These are phyloP conservation scores for Triplophysa rosa DNA, from an alignment of 2,113 vertebrate genomes.

Conservation along the genomic window DNA sequence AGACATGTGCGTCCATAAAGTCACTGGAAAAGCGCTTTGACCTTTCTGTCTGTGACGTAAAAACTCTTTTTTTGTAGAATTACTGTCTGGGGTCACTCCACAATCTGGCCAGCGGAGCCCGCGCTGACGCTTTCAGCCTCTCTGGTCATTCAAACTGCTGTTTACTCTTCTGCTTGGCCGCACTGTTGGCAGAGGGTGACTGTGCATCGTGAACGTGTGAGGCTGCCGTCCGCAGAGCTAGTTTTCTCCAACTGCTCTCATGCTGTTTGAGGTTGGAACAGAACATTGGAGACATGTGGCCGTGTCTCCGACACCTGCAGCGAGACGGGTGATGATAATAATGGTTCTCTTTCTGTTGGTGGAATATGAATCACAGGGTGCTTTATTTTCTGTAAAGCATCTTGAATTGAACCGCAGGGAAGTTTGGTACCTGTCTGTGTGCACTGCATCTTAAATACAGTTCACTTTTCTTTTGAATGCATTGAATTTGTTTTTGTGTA, in stretches of 20 bases:
- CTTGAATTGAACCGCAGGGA: background rate
- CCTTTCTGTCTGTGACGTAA: background rate
- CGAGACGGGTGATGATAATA: conserved; percentile 8
- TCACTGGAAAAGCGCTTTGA: background rate
- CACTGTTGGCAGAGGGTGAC: conserved; percentile 35
- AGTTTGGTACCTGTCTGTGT: background rate
- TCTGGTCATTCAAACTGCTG: background rate
- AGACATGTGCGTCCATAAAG: background rate
- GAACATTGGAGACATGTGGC: conserved; percentile 28
- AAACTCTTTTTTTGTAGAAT: background rate
- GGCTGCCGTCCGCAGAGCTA: conserved; percentile 10
- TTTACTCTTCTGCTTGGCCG: conserved; percentile 23
- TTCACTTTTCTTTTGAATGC: background rate
- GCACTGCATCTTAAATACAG: background rate
- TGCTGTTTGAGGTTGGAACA: conserved; percentile 14
- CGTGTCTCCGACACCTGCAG: conserved; percentile 11
- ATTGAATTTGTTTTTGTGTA: background rate
- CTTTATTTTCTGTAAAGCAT: background rate
- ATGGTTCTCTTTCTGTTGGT: background rate
- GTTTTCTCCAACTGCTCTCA: conserved; percentile 32
- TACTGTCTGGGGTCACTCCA: background rate
- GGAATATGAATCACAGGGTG: background rate
- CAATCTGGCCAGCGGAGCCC: conserved; percentile 18
- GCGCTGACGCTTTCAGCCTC: conserved; percentile 9
- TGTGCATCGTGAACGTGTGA: conserved; percentile 25